A percentile compares a stretch with the other conserved stretches of the same genome.
These are phyloP conservation scores for Sphaeramia orbicularis DNA, from an alignment of 2,797 vertebrate species.

Conservation along the genomic window DNA sequence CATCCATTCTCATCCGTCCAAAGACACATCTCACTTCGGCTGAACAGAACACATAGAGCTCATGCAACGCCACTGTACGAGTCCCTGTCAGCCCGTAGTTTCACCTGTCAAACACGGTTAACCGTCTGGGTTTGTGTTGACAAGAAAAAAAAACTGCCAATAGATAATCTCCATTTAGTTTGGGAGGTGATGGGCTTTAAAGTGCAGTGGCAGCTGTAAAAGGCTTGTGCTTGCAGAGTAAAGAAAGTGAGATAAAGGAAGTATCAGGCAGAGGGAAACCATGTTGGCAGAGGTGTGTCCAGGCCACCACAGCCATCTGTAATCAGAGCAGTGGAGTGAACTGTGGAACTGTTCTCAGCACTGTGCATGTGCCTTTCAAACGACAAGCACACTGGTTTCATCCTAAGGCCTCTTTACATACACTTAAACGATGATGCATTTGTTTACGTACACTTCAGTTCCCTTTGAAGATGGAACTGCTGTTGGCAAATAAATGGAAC, in stretches of 20 bases:
- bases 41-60: conserved; percentile 56
- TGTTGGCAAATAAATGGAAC: no score
- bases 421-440: conserved; percentile 9
- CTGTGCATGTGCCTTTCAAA: conserved; percentile 9
- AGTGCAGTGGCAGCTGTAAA: conserved; percentile 69
- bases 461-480: no score
- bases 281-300: conserved; percentile 56
- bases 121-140: conserved; percentile 52
- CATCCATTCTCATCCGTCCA: conserved; percentile 58
- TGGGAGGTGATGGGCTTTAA: conserved; percentile 59
- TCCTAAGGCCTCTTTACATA: conserved; percentile 3
- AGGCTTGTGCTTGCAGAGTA: conserved; percentile 42
- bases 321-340: conserved; percentile 42
- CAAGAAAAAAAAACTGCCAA: conserved; percentile 39
- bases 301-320: conserved; percentile 58
- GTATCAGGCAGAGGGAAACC: conserved; percentile 48
- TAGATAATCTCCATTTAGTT: conserved; percentile 67
- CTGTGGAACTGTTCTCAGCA: conserved; percentile 22
- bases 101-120: conserved; percentile 80
- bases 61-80: conserved; percentile 61
- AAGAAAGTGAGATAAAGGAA: conserved; percentile 64
- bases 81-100: conserved; percentile 72
- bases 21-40: conserved; percentile 63
- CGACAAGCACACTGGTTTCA: conserved; percentile 14
- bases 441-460: no score